Conservation (phyloP, 2,797 vertebrate genomes). For the Carcharodon carcharias region DNA sequence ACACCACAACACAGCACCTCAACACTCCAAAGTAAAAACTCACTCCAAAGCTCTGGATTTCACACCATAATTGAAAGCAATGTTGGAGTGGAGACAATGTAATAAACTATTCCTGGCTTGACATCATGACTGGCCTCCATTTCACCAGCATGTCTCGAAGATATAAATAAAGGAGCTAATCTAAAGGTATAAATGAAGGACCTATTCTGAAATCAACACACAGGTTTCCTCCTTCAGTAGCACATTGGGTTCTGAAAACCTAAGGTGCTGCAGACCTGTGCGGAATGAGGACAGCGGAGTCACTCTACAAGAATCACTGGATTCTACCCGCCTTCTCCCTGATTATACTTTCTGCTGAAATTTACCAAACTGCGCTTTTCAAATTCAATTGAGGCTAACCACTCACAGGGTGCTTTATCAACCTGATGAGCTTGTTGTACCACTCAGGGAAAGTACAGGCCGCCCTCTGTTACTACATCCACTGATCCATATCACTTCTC, state of each 20-base stretch:
- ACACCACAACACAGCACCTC: neutral
- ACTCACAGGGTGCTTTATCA: constrained; percentile 41
- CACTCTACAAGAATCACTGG: no score
- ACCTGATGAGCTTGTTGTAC: constrained; percentile 30
- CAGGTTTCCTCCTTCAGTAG: neutral
- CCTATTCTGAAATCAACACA: neutral
- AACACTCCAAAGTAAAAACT: neutral
- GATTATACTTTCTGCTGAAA: neutral
- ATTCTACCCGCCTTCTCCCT: neutral
- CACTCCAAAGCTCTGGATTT: neutral
- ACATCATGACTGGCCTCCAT: neutral
- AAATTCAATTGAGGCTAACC: constrained; percentile 43
- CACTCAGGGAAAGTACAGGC: neutral
- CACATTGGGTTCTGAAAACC: neutral
- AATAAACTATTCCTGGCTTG: neutral
- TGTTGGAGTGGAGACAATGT: no score
- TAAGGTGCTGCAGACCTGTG: neutral
- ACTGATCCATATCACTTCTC: constrained; percentile 43
- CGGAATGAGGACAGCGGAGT: neutral
- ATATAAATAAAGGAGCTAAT: neutral
- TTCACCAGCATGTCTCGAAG: no score
- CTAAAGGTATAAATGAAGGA: neutral
- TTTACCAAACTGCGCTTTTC: constrained; percentile 55
- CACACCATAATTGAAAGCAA: neutral
- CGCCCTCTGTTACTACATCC: neutral